Base-by-base conservation (phyloP, 2,797 vertebrate species). In the Megaceryle alcyon region DNA sequence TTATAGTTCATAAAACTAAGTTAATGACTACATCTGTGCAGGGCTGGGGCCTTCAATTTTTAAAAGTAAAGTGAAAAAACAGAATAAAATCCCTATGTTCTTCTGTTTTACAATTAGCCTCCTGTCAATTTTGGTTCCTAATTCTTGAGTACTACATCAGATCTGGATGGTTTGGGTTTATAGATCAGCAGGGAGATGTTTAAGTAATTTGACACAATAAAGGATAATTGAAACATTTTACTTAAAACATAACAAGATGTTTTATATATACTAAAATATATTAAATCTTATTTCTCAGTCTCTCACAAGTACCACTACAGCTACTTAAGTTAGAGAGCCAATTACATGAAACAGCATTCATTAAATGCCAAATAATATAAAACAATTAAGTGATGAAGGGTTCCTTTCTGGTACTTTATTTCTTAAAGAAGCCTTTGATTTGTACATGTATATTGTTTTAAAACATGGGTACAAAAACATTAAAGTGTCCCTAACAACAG, bases 1-100 rank as follows among this genome's bases (percentile, higher is more conserved):
- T 96, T 80, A 86, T 88, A 90, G 86, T 41, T 68, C 80, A 82
- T 82, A 94, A 91, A 96, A 88, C 86, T 37, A 90, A 77, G 16
- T 86, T 93, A 84, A 90, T 68, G 90, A 37, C 75, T 54, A 33
- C 75, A 60, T 85, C 95, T 89, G 81, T 37, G 66, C 46, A 14
- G 70, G n/a, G 80, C 56, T 35, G 48, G 43, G 78, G 51, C 78
- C 75, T 90, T 82, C 2, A 2, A 51, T 28, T 64, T 49, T 63
- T 41, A 12, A 90, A 91, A 82, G 70, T 3, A n/a, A 57, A 75
- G 80, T 2, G 81, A 93, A 92, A 88, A 66, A 95, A 59, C 17
- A 25, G 59, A 88, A 48, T 10, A 28, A 95, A 88, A 39, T 29
- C 63, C 35, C 76, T 18, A 15, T 46, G 13, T 68, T 84, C 63